Evolutionary conservation across 1,140 invertebrate genomes (phyloP), one percentile per base, ranked within the genome.

Genomic region (Rhyacophila brunnea): DNA sequence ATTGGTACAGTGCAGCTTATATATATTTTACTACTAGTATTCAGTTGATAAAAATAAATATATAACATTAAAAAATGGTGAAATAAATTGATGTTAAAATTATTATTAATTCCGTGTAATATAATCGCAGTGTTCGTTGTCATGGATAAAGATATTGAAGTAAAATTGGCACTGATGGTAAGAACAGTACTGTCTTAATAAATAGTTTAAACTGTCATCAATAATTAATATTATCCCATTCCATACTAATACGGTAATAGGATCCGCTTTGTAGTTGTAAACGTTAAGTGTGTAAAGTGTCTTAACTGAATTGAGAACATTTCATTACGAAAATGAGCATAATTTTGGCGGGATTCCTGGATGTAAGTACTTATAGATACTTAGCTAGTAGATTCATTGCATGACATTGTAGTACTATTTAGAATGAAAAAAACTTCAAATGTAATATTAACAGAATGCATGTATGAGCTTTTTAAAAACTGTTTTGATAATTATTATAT

Each of bases 331-430:
- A 46, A 32, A 62, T 62, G 60, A 57, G 60, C 60, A 57, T 62
- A 46, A 57, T 62, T 23, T 46, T 62, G 32, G 60, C 60, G 44
- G 60, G 60, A 28, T 62, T 62, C 40, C 23, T 62, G 20, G 60
- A 62, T 20, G 60, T 62, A 32, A 62, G 60, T 62, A 62, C 23
- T 36, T 15, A 43, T n/a, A n/a, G n/a, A n/a, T n/a, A n/a, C n/a
- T n/a, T n/a, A n/a, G n/a, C n/a, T n/a, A 28, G 23, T 28, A n/a
- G 23, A 28, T 9, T 28, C 23, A 28, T 5, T 5, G 23, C 23
- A 28, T 28, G 23, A 9, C 9, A 28, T 28, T 28, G 9, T 28
- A n/a, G n/a, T n/a, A n/a, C n/a, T n/a, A n/a, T n/a, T n/a, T n/a
- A n/a, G n/a, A n/a, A n/a, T n/a, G n/a, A n/a, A n/a, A n/a, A n/a